Evolutionary conservation across 2,113 vertebrate species (phyloP).

Genomic region (Tupaia chinensis): DNA sequence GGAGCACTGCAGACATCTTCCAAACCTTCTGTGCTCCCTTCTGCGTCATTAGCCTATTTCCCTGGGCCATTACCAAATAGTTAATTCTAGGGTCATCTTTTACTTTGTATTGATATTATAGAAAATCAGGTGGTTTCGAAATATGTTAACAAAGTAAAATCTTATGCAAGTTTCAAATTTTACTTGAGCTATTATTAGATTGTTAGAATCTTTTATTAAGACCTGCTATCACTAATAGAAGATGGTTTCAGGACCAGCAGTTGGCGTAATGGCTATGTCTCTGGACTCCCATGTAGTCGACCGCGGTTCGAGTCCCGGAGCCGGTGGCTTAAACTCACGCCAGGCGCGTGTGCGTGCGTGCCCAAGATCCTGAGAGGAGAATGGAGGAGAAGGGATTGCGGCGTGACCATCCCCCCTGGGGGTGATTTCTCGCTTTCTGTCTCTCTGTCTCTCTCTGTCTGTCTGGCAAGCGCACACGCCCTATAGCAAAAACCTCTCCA

Average conservation of each 20-base stretch:
- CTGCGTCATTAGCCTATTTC: constrained; percentile 92
- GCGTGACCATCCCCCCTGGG: too few species aligned
- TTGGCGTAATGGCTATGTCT: too few species aligned
- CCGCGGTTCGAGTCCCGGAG: too few species aligned
- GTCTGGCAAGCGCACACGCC: too few species aligned
- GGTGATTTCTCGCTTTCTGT: too few species aligned
- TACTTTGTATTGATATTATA: not conserved
- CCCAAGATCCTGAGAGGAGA: too few species aligned
- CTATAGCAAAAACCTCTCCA: too few species aligned
- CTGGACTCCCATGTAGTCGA: too few species aligned
- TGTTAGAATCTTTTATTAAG: not conserved
- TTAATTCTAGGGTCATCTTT: not conserved
- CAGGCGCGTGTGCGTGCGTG: too few species aligned
- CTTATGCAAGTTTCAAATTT: not conserved
- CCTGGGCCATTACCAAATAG: constrained; percentile 86
- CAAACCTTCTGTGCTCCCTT: constrained; percentile 70
- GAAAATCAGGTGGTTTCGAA: constrained; percentile 20
- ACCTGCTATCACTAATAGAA: not conserved
- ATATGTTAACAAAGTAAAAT: not conserved
- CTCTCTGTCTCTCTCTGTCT: too few species aligned
- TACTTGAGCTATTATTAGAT: not conserved
- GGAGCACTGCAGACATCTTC: constrained; percentile 11
- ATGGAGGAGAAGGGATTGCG: too few species aligned
- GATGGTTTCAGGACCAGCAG: not conserved
- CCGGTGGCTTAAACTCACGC: too few species aligned